Evolutionary conservation across 2,113 vertebrate species (phyloP).

Genomic region (Calonectris borealis): DNA sequence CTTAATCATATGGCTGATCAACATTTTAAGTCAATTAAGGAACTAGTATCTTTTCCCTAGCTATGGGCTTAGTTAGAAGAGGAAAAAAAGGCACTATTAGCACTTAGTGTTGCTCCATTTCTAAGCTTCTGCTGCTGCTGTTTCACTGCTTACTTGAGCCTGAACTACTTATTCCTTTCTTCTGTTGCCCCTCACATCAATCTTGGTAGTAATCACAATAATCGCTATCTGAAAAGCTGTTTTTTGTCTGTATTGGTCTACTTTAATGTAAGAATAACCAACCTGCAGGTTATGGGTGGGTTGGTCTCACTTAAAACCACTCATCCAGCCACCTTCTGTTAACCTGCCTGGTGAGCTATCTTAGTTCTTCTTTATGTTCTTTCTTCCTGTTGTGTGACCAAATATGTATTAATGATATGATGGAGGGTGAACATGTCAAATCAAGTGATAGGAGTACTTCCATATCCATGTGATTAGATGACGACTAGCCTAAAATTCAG

Average conservation of each 20-base stretch:
- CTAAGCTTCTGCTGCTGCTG: background rate
- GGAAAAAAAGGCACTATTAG: background rate
- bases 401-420: background rate
- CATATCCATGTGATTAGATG: background rate
- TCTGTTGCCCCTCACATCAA: background rate
- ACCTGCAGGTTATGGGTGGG: background rate
- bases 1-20: background rate
- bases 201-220: background rate
- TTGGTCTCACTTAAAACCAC: background rate
- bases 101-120: background rate
- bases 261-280: background rate
- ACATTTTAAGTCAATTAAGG: background rate
- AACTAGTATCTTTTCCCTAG: background rate
- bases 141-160: background rate
- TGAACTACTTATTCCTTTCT: background rate
- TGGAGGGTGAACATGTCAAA: background rate
- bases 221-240: background rate
- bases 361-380: background rate
- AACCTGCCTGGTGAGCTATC: background rate
- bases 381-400: background rate
- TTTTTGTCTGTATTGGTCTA: background rate
- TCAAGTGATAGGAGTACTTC: background rate
- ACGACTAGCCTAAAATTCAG: background rate
- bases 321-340: background rate
- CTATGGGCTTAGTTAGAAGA: background rate